Base-by-base conservation (phyloP, 2,888 invertebrate genomes). In the Tinea trinotella region DNA sequence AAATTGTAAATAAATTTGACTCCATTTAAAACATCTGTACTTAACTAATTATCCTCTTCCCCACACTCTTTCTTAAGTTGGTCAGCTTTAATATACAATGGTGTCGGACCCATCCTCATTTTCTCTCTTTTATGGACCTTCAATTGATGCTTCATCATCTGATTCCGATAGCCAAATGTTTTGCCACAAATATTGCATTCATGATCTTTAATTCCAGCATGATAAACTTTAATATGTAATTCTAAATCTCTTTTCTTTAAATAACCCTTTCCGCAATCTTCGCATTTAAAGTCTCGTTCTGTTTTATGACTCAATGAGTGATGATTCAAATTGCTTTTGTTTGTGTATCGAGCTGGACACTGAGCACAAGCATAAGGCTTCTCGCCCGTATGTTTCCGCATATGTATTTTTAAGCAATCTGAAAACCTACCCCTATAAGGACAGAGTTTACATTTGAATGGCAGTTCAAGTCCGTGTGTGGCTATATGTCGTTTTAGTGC, bases 71-170 rank as follows among this genome's bases (percentile, higher is more conserved):
- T 9, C 24, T 24, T 24, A 7, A 7, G 24, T 7, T 9, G 24
- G 5, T 24, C 24, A 0, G 76, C 62, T 59, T 75, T 73, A 36
- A 83, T 67, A 61, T 84, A 84, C 48, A 82, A 55, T 1, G 85
- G 85, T 63, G 69, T 70, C 57, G 76, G 65, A 0, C 85, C 84
- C 59, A n/a, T n/a, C n/a, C n/a, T n/a, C n/a, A n/a, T n/a, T 57
- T 85, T 85, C 20, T 74, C 70, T 54, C 84, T 66, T 54, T 85
- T 83, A 59, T 85, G 85, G 0, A 83, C 83, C 57, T 70, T 77
- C 0, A 74, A 57, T 54, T 83, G 77, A 62, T 85, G 85, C 61
- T 78, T 82, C 79, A 78, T 80, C 80, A 84, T 73, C 59, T 80
- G 81, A 57, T 79, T 83, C 5, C 79, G 62, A 56, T 79, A 77